Evolutionary conservation across 2,113 vertebrate species (phyloP).

Genomic region (Nesospiza acunhae): DNA sequence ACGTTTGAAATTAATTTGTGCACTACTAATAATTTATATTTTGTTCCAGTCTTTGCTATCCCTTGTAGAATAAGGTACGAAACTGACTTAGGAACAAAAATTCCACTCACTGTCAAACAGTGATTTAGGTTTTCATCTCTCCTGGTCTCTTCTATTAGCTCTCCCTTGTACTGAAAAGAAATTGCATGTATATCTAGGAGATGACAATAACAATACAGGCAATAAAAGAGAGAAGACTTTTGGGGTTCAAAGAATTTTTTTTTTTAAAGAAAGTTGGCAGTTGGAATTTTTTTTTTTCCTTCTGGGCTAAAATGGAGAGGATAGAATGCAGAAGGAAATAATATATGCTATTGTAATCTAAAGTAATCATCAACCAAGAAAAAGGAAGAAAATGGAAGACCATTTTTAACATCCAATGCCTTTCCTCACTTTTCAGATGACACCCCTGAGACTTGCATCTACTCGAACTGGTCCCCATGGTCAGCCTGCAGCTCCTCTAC

Average conservation of each 20-base stretch:
- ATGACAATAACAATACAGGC: not conserved
- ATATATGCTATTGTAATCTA: not conserved
- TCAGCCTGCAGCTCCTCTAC: slow-evolving; percentile 97
- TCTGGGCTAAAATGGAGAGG: not conserved
- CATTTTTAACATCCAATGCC: not conserved
- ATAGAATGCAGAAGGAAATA: not conserved
- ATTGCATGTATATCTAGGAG: not conserved
- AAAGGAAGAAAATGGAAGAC: not conserved
- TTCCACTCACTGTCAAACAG: not conserved
- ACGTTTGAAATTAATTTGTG: slow-evolving; percentile 19
- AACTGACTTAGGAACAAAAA: slow-evolving; percentile 2
- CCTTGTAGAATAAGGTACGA: not conserved
- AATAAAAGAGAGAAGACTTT: not conserved
- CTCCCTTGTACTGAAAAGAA: not conserved
- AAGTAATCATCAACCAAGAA: not conserved
- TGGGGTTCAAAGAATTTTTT: not conserved
- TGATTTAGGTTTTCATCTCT: not conserved
- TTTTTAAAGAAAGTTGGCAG: not conserved
- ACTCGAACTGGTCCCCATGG: slow-evolving; percentile 99
- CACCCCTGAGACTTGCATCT: slow-evolving; percentile 98
- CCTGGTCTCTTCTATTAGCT: not conserved
- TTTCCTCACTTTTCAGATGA: slow-evolving; percentile 81
- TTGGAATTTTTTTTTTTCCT: not conserved
- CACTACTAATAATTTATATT: not conserved
- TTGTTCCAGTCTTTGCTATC: not conserved